Conservation (phyloP, 53 echinoderm and acorn worm species). For the Hippasteria phrygiana region DNA sequence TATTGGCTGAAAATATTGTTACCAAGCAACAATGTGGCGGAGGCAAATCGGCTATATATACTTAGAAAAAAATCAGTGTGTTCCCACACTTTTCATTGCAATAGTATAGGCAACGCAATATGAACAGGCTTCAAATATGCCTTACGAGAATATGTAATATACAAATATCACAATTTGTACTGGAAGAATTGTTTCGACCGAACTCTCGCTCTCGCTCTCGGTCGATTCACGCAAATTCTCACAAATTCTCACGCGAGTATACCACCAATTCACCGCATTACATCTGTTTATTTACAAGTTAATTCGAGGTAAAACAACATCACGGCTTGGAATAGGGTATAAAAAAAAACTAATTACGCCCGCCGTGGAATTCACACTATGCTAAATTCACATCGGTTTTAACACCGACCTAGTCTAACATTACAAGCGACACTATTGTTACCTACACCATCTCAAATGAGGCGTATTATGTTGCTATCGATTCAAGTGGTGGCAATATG, state of each 20-base stretch:
- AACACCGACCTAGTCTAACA: slow-evolving; percentile 34
- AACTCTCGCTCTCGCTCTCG: slow-evolving; percentile 62
- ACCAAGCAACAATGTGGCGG: slow-evolving; percentile 26
- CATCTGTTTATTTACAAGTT: slow-evolving; percentile 29
- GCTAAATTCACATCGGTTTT: slow-evolving; percentile 4
- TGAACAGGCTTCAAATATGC: slow-evolving; percentile 52
- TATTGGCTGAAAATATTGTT: slow-evolving; percentile 53
- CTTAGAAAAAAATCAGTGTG: slow-evolving; percentile 63
- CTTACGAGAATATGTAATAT: slow-evolving; percentile 27
- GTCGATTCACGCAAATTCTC: slow-evolving; percentile 60
- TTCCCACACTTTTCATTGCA: slow-evolving; percentile 63
- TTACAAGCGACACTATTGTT: slow-evolving; percentile 15
- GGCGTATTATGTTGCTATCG: background rate
- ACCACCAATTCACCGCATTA: slow-evolving; percentile 32
- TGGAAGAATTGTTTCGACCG: slow-evolving; percentile 57
- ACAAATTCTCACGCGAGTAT: slow-evolving; percentile 54
- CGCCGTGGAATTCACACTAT: slow-evolving; percentile 25
- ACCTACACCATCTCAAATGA: slow-evolving; percentile 23
- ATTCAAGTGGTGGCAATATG: slow-evolving; percentile 23
- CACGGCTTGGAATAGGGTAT: slow-evolving; percentile 39
- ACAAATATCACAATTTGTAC: slow-evolving; percentile 67
- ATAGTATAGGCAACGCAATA: slow-evolving; percentile 65
- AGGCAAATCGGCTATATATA: slow-evolving; percentile 55
- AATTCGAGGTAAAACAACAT: slow-evolving; percentile 26
- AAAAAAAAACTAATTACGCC: slow-evolving; percentile 19